These are phyloP conservation scores for Campylomormyrus numenius DNA, from an alignment of 2,113 vertebrate genomes.

Conservation along the genomic window DNA sequence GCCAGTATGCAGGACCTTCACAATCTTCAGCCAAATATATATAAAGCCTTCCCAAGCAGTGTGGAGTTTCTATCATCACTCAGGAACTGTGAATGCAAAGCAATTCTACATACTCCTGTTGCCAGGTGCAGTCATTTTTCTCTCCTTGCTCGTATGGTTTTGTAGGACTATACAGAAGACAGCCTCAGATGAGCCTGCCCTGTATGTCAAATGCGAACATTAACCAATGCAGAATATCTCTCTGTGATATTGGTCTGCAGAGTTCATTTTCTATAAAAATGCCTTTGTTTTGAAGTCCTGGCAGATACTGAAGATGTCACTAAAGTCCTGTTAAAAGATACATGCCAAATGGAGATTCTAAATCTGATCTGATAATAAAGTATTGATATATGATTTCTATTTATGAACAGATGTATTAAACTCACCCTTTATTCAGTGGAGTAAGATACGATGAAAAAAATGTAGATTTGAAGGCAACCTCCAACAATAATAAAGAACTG, in stretches of 20 bases:
- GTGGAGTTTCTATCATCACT: background rate
- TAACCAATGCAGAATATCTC: background rate
- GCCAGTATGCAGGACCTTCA: slow-evolving; percentile 52
- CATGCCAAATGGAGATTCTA: background rate
- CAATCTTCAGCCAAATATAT: slow-evolving; percentile 56
- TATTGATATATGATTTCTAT: background rate
- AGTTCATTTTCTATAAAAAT: background rate
- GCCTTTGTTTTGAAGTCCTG: background rate
- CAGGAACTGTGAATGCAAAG: background rate
- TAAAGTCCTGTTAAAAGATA: background rate
- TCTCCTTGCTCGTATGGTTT: background rate
- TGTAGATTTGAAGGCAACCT: background rate
- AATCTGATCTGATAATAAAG: background rate
- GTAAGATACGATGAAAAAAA: background rate
- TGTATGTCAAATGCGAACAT: background rate
- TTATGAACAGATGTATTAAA: background rate
- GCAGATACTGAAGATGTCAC: background rate
- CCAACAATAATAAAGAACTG: background rate
- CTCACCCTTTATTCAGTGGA: background rate
- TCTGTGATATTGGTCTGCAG: background rate
- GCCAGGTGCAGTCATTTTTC: background rate
- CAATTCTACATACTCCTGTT: background rate
- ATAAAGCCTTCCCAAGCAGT: slow-evolving; percentile 70
- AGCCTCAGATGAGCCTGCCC: background rate
- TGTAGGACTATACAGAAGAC: background rate